Base-by-base conservation (phyloP, 92 coral and sea anemone species). In the Palythoa caribaeorum region DNA sequence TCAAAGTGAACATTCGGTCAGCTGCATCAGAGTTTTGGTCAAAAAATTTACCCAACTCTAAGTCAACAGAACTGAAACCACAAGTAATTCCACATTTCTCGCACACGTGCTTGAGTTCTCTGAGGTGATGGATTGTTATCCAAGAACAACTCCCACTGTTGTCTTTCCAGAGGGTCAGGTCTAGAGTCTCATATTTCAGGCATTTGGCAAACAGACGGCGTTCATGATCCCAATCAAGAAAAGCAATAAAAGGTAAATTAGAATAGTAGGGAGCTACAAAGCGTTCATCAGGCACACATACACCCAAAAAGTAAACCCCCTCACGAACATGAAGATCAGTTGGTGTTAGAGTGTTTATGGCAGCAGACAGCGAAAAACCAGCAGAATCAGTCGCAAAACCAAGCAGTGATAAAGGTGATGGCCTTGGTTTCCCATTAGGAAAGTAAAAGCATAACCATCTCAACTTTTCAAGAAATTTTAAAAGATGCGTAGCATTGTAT, bases 301-400 rank as follows among this genome's bases (percentile, higher is more conserved):
- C 9, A 21, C 88, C 35, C 47, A 83, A 83, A 83, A 83, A 83
- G 87, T 68, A 68, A 38, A 83, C 77, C 55, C 87, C 87, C 20
- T 83, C 77, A 11, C 39, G 73, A 83, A 83, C 76, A 40, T 83
- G 77, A 5, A 28, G 16, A 37, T 77, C 84, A 2, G 85, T 69
- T 28, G 90, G 90, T 15, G 90, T 92, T 92, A 86, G 65, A 55
- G 90, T 73, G 77, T 72, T 79, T 17, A 80, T 85, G 39, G 94
- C 92, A 9, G 90, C 92, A 28, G 94, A 89, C 20, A 89, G 88
- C 14, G 91, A 88, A 73, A 79, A 87, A 20, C 94, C 87, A 83
- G 91, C 89, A 15, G 94, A 92, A 78, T 92, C 94, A 15, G 94
- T 88, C 15, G 92, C 86, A 50, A 77, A 88, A 3, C 90, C 88